These are phyloP conservation scores for Harpalus rubripes DNA, from an alignment of 2,888 invertebrate genomes.

Conservation along the genomic window DNA sequence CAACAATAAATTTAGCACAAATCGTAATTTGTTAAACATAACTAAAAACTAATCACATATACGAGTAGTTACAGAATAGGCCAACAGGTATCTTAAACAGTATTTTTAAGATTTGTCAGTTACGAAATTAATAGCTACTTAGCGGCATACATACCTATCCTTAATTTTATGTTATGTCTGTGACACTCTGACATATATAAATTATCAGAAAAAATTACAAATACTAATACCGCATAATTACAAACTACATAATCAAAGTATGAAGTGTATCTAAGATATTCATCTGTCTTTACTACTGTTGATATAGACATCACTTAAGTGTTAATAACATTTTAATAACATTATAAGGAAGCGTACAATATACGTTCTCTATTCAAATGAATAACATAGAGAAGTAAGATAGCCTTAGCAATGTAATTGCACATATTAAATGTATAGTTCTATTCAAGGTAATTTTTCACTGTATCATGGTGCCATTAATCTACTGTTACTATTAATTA, in stretches of 20 bases:
- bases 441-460: conserved; percentile 6
- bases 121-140: too few species aligned
- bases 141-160: too few species aligned
- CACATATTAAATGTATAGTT: not conserved
- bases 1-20: too few species aligned
- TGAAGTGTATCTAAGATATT: not conserved
- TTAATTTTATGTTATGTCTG: too few species aligned
- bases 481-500: not conserved
- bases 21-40: too few species aligned
- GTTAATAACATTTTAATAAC: not conserved
- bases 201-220: too few species aligned
- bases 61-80: too few species aligned
- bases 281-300: not conserved
- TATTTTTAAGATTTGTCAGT: too few species aligned
- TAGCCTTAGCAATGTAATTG: not conserved
- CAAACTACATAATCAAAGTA: not conserved
- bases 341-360: not conserved
- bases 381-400: not conserved
- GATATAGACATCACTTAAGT: not conserved
- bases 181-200: too few species aligned
- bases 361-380: not conserved
- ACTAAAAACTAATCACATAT: too few species aligned
- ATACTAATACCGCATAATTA: not conserved
- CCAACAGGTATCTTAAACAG: too few species aligned
- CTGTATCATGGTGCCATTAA: not conserved